Conservation (phyloP, 2,797 vertebrate genomes). For the Channa striata region DNA sequence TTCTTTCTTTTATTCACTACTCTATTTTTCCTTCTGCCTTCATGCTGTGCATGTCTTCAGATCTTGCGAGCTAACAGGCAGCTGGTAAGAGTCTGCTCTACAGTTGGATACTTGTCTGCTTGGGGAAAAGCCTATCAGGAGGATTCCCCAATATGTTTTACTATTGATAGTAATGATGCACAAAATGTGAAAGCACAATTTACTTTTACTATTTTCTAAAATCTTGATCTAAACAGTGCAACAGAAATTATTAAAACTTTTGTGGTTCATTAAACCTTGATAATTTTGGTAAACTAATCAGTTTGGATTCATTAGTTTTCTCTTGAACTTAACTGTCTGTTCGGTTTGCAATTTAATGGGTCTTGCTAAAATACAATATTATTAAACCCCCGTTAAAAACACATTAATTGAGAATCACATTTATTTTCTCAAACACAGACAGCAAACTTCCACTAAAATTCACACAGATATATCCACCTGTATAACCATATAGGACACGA, state of each 20-base stretch:
- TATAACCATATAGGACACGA: too few species aligned
- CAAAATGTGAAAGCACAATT: not conserved
- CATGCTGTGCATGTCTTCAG: slow-evolving; percentile 92
- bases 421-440: too few species aligned
- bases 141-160: slow-evolving; percentile 18
- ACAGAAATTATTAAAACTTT: not conserved
- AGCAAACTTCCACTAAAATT: too few species aligned
- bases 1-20: slow-evolving; percentile 70
- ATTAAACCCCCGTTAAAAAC: not conserved
- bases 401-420: too few species aligned
- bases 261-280: slow-evolving; percentile 5
- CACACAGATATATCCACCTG: too few species aligned
- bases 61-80: slow-evolving; percentile 95
- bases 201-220: not conserved
- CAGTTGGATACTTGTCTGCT: slow-evolving; percentile 66
- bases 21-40: slow-evolving; percentile 76
- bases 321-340: not conserved
- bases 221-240: not conserved
- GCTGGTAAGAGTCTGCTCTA: slow-evolving; percentile 89
- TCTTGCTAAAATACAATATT: not conserved
- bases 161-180: slow-evolving; percentile 7
- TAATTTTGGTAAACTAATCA: slow-evolving; percentile 1
- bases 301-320: not conserved
- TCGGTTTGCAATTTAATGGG: not conserved
- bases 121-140: slow-evolving; percentile 37